Percentiles rank a stretch among this genome's conserved stretches.
These are phyloP conservation scores for Agrotis segetum DNA, from an alignment of 2,888 invertebrate species.

Conservation along the genomic window DNA sequence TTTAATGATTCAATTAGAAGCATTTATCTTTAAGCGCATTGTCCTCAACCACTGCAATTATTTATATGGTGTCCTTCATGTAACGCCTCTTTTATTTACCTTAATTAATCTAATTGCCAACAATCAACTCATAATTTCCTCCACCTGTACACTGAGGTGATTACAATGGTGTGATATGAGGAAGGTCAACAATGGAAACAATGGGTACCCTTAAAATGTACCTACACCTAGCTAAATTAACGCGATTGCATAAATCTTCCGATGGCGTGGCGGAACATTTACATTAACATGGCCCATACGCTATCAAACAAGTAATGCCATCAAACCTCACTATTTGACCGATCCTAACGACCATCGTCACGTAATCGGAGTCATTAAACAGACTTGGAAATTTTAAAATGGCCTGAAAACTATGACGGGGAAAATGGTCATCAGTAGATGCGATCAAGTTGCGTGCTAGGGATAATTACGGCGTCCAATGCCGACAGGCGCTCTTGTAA, in stretches of 20 bases:
- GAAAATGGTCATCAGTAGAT: slow-evolving; percentile 31
- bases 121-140: slow-evolving; percentile 15
- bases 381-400: slow-evolving; percentile 22
- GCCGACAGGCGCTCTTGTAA: background rate
- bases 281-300: background rate
- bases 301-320: slow-evolving; percentile 2
- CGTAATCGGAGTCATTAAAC: slow-evolving; percentile 9
- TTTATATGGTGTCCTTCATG: background rate
- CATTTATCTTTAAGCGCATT: background rate
- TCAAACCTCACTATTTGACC: slow-evolving; percentile 15
- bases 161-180: slow-evolving; percentile 15
- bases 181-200: background rate
- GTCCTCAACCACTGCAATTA: background rate
- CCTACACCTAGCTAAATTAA: slow-evolving; percentile 3
- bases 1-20: too few species aligned
- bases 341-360: slow-evolving; percentile 13
- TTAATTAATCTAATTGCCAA: slow-evolving; percentile 17
- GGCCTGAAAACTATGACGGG: slow-evolving; percentile 20
- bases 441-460: slow-evolving; percentile 27
- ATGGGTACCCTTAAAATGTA: background rate
- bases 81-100: slow-evolving; percentile 1
- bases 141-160: slow-evolving; percentile 4
- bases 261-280: slow-evolving; percentile 18
- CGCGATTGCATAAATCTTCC: background rate
- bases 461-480: slow-evolving; percentile 22